Evolutionary conservation across 2,888 invertebrate genomes (phyloP).

Genomic region (Nyleta sp.): DNA sequence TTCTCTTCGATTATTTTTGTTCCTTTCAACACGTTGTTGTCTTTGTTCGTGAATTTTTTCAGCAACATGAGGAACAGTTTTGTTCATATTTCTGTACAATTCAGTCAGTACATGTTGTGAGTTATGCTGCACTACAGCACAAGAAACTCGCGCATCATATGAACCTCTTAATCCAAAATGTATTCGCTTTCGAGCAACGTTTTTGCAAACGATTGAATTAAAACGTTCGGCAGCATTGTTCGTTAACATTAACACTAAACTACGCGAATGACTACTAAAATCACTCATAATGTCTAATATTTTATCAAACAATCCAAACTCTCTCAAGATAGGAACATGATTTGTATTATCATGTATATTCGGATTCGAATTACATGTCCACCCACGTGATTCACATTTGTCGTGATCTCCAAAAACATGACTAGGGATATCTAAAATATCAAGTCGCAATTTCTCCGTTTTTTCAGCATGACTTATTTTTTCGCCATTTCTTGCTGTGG

Average conservation of each 20-base stretch:
- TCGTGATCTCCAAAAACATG: conserved; percentile 55
- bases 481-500: no score
- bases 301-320: not conserved
- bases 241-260: conserved; percentile 40
- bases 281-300: not conserved
- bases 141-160: conserved; percentile 19
- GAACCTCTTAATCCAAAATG: conserved; percentile 17
- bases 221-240: conserved; percentile 41
- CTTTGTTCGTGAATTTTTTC: conserved; percentile 1
- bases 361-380: not conserved
- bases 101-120: conserved; percentile 23
- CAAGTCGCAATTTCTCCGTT: no score
- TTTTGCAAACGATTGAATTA: conserved; percentile 46
- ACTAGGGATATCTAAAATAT: no score
- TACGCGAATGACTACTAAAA: conserved; percentile 14
- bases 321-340: conserved; percentile 22
- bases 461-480: no score
- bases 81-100: not conserved
- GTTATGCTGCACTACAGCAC: conserved; percentile 32
- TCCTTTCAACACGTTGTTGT: not conserved
- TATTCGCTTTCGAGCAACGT: conserved; percentile 40
- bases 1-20: not conserved
- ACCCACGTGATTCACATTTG: conserved; percentile 42
- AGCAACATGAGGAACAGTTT: not conserved
- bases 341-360: not conserved